Evolutionary conservation across 2,888 invertebrate species (phyloP).

Genomic region (Galerucella nymphaeae): DNA sequence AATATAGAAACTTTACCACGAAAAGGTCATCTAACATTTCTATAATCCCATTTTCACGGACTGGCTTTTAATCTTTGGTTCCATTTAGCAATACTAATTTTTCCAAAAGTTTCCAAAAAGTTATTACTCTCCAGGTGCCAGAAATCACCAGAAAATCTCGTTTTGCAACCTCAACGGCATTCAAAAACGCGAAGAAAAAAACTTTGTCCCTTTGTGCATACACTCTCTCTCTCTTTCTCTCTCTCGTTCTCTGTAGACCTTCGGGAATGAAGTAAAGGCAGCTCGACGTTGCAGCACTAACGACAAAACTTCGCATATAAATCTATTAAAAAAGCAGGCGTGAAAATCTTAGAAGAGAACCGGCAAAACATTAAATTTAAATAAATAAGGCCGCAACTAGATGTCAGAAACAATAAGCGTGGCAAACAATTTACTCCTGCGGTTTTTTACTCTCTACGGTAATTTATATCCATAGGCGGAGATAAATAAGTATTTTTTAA

Average conservation of each 20-base stretch:
- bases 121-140: conserved; percentile 13
- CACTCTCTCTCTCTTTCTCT: conserved; percentile 11
- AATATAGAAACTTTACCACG: too few relatives aligned
- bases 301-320: conserved; percentile 46
- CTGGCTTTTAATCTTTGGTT: background rate
- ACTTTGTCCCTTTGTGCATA: conserved; percentile 20
- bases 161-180: conserved; percentile 19
- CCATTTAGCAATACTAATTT: conserved; percentile 1
- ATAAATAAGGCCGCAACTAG: conserved; percentile 56
- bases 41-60: background rate
- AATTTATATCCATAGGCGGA: conserved; percentile 29
- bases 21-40: background rate
- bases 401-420: conserved; percentile 58
- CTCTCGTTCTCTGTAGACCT: conserved; percentile 2
- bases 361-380: conserved; percentile 55
- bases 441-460: conserved; percentile 30
- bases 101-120: conserved; percentile 11
- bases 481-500: background rate
- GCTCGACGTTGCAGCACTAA: conserved; percentile 30
- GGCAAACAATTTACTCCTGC: conserved; percentile 52
- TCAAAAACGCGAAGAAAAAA: conserved; percentile 20
- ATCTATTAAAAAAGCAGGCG: conserved; percentile 50
- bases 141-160: conserved; percentile 24
- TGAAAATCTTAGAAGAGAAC: conserved; percentile 39
- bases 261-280: conserved; percentile 22